Percentiles rank a stretch among this genome's conserved stretches.
Evolutionary conservation across 2,113 vertebrate genomes (phyloP).

Genomic region (Trichechus manatus): DNA sequence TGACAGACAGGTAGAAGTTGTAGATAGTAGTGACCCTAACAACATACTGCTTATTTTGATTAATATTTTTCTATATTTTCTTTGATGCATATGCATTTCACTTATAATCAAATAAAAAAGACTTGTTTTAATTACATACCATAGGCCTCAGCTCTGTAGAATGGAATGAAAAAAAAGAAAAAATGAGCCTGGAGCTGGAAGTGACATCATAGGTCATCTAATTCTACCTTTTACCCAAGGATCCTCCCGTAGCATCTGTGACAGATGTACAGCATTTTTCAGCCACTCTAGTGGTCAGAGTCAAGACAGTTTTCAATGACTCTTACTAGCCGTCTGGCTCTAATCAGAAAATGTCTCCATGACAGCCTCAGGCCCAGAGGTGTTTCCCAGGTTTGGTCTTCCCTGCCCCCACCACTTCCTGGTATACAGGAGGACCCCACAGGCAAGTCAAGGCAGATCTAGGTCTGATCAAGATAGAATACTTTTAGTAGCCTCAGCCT

Average conservation of each 20-base stretch:
- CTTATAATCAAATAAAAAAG: conserved; percentile 17
- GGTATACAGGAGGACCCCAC: neutral
- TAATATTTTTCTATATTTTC: neutral
- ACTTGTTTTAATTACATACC: neutral
- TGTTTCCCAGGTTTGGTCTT: neutral
- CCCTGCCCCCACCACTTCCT: too few relatives aligned
- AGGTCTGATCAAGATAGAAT: neutral
- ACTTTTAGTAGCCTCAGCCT: neutral
- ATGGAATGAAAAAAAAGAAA: neutral
- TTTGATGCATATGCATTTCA: neutral
- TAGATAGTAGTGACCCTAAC: neutral
- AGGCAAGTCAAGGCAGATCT: neutral
- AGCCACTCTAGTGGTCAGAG: neutral
- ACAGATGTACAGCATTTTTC: neutral
- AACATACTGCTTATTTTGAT: neutral
- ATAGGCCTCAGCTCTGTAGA: neutral
- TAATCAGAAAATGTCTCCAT: neutral
- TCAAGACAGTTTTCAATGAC: neutral
- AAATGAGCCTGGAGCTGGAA: neutral
- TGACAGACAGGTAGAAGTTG: neutral
- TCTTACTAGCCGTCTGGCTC: neutral
- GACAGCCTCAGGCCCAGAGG: neutral
- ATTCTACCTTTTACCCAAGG: neutral
- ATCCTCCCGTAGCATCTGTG: neutral
- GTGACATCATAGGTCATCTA: neutral